Base-by-base conservation (phyloP, 2,888 invertebrate genomes). In the Escarpia spicata region DNA sequence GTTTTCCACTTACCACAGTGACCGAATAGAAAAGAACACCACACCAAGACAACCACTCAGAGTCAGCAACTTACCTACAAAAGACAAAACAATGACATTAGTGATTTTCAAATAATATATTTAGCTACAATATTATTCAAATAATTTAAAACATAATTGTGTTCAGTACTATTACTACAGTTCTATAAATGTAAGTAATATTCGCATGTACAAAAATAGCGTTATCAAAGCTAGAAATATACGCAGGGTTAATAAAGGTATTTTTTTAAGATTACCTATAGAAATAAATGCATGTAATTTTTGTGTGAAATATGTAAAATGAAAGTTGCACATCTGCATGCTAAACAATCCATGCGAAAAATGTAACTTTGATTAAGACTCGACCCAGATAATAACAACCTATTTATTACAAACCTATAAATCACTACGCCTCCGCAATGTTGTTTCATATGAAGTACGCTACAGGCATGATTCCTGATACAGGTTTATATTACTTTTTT, bases 31-130 rank as follows among this genome's bases (percentile, higher is more conserved):
- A 75, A 75, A 6, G 75, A 75, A 75, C 75, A 75, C 19, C 75
- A 75, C 26, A 26, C 19, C 19, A 75, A 75, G 6, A 75, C 75
- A 75, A 75, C 75, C 19, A n/a, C 19, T 26, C 19, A 26, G 26
- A 26, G n/a, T 75, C 75, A 75, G 75, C 75, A 75, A 75, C 75
- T 75, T 75, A 75, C 75, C 75, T 75, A 75, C 75, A 75, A 75
- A 75, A 75, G 75, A 75, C 75, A 75, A 75, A 26, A 75, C 26
- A 75, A 26, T 75, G 75, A 75, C 75, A 75, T 75, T 26, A 75
- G 75, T 75, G 19, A 75, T 75, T 75, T 75, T n/a, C 75, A 75
- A 75, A 75, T 4, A n/a, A 75, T 75, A 75, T 26, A 26, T 19
- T n/a, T 26, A 75, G 75, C 75, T 75, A 75, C 19, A 26, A 26